Conservation (phyloP, 2,797 vertebrate species). For the Erpetoichthys calabaricus region DNA sequence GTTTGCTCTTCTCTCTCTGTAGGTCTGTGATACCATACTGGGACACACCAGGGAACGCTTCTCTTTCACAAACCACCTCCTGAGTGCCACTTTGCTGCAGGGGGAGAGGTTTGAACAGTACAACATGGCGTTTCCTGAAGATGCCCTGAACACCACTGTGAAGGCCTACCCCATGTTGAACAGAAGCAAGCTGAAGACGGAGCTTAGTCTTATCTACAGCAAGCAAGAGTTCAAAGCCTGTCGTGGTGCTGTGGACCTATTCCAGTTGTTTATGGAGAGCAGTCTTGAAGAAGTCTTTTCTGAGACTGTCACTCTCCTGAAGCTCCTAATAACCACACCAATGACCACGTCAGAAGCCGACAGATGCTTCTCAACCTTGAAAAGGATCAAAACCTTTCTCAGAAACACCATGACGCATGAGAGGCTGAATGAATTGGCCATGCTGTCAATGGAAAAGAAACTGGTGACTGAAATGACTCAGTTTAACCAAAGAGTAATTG, state of each 20-base stretch:
- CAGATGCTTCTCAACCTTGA: conserved; percentile 14
- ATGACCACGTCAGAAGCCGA: conserved; percentile 8
- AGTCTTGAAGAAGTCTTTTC: conserved; percentile 15
- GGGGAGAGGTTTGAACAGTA: conserved; percentile 7
- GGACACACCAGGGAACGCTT: conserved; percentile 13
- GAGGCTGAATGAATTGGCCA: conserved; percentile 12
- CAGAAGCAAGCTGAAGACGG: conserved; percentile 11
- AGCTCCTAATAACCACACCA: conserved; percentile 14
- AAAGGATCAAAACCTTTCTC: conserved; percentile 12
- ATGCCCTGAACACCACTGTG: conserved; percentile 10
- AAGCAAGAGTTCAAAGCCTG: no score
- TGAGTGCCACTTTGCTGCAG: conserved; percentile 20
- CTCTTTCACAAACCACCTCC: conserved; percentile 16
- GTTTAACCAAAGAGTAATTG: conserved; percentile 15
- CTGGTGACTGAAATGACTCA: conserved; percentile 9
- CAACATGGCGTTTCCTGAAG: conserved; percentile 11
- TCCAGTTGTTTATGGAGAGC: conserved; percentile 2
- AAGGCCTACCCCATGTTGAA: conserved; percentile 16
- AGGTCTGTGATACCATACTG: conserved; percentile 15
- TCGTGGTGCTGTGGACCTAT: no score
- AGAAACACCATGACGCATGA: conserved; percentile 14
- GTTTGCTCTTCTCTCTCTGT: conserved; percentile 5
- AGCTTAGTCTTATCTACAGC: no score
- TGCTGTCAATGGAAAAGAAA: conserved; percentile 9
- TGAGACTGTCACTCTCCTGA: conserved; percentile 18